Conservation (phyloP, 2,888 invertebrate species). For the Hecatera dysodea region DNA sequence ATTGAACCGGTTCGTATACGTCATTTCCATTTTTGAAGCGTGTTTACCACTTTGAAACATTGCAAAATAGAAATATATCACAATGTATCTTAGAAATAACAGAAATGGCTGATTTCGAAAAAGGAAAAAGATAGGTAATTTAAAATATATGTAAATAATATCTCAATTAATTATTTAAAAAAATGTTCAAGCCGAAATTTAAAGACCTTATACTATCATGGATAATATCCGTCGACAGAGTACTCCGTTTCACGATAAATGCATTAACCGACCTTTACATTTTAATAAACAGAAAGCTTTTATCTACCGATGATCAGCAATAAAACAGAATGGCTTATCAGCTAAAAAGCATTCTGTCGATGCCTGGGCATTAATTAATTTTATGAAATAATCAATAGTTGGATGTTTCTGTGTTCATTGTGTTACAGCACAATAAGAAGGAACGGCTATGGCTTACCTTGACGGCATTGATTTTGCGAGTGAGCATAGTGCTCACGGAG, state of each 20-base stretch:
- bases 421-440: constrained; percentile 20
- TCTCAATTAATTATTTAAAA: too few species aligned
- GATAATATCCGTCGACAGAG: not conserved
- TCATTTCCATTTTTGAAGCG: too few species aligned
- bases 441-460: constrained; percentile 87
- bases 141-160: too few species aligned
- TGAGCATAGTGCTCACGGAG: constrained; percentile 96
- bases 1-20: too few species aligned
- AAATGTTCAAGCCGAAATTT: too few species aligned
- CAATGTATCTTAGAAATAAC: too few species aligned
- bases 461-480: constrained; percentile 97
- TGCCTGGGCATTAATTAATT: not conserved
- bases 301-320: not conserved
- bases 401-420: not conserved
- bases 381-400: constrained; percentile 17
- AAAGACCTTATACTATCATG: too few species aligned
- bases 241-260: not conserved
- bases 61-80: too few species aligned
- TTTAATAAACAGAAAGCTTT: constrained; percentile 30
- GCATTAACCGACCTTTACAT: not conserved
- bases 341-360: not conserved
- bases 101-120: too few species aligned
- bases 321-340: not conserved
- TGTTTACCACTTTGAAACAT: too few species aligned
- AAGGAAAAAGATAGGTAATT: too few species aligned